Evolutionary conservation across 2,113 vertebrate species (phyloP).

Genomic region (Cranoglanis bouderius): DNA sequence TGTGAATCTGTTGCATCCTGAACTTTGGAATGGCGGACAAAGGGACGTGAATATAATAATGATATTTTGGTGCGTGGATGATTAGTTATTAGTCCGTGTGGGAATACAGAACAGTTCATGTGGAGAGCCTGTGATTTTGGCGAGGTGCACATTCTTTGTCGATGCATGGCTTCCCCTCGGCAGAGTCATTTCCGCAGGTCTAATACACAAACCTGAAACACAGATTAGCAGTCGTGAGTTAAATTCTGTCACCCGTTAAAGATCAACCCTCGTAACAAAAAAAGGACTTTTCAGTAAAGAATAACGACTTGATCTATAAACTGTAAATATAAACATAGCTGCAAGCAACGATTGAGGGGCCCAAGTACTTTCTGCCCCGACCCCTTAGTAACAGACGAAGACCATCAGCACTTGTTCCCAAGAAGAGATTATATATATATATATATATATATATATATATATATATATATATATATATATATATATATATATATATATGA

Average conservation of each 20-base stretch:
- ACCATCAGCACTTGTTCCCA: neutral
- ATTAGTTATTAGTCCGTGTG: constrained; percentile 55
- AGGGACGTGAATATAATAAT: constrained; percentile 66
- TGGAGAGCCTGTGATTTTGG: constrained; percentile 97
- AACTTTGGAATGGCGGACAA: constrained; percentile 59
- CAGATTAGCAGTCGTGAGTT: neutral
- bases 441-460: no score
- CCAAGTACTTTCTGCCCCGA: neutral
- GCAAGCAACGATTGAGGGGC: neutral
- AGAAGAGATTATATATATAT: no score
- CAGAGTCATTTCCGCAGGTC: constrained; percentile 98
- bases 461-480: no score
- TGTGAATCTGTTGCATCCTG: constrained; percentile 61
- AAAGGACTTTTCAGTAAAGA: no score
- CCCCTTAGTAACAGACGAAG: neutral
- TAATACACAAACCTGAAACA: constrained; percentile 94
- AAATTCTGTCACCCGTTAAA: neutral
- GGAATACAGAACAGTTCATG: constrained; percentile 57
- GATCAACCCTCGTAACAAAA: neutral
- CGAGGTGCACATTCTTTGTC: constrained; percentile 99
- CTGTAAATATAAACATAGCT: neutral
- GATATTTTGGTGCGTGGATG: constrained; percentile 79
- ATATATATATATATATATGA: no score
- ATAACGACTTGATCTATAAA: neutral
- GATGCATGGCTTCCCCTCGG: constrained; percentile 94